Percentiles rank a stretch among this genome's conserved stretches.
phyloP scores from a whole-genome alignment of 1,140 invertebrate genomes.

The Belonocnema kinseyi region DNA sequence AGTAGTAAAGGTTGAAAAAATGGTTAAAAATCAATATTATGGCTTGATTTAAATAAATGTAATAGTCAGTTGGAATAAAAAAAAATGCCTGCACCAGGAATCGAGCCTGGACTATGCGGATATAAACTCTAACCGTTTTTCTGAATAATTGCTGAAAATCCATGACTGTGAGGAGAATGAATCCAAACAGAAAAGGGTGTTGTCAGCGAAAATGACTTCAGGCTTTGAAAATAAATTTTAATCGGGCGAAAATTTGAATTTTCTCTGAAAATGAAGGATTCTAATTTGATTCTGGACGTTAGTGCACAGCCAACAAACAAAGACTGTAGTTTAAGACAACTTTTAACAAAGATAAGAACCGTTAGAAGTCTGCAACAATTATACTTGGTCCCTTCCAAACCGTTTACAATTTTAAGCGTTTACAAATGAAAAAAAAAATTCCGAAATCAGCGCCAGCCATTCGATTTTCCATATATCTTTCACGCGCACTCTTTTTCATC shows the following conservation, averaged over 20 bases:
- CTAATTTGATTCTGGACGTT: constrained; percentile 42
- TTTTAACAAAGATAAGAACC: constrained; percentile 72
- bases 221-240: neutral
- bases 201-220: too few relatives aligned
- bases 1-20: too few relatives aligned
- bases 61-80: too few relatives aligned
- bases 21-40: too few relatives aligned
- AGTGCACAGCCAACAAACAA: constrained; percentile 59
- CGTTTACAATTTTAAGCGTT: constrained; percentile 44
- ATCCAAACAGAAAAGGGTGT: too few relatives aligned
- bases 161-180: too few relatives aligned
- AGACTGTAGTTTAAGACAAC: constrained; percentile 74
- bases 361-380: constrained; percentile 60
- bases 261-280: constrained; percentile 18
- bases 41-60: too few relatives aligned
- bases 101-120: too few relatives aligned
- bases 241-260: neutral
- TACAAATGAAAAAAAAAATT: constrained; percentile 37
- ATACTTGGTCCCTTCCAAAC: constrained; percentile 62
- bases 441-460: constrained; percentile 17
- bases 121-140: too few relatives aligned
- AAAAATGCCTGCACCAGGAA: too few relatives aligned
- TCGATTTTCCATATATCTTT: constrained; percentile 29
- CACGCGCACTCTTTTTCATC: constrained; percentile 24
- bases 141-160: too few relatives aligned